A percentile compares a stretch with the other conserved stretches of the same genome.
Evolutionary conservation across 2,888 invertebrate species (phyloP).

Genomic region (Folsomia manolachei): DNA sequence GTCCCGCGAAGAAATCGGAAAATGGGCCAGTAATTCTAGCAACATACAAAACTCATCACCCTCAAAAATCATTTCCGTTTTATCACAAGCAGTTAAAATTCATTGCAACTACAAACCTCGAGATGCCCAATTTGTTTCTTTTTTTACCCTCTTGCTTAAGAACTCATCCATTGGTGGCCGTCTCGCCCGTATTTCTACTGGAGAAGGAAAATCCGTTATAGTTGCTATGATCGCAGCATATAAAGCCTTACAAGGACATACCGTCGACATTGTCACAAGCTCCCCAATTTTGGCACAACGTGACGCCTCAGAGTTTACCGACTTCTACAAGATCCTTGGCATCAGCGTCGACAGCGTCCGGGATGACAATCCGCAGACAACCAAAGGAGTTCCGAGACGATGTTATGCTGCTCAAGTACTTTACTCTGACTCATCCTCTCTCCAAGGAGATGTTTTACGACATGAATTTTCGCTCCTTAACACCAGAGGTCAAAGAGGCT

Average conservation of each 20-base stretch:
- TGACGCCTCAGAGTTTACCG: background rate
- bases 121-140: background rate
- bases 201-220: conserved; percentile 8
- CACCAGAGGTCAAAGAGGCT: background rate
- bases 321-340: background rate
- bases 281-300: background rate
- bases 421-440: background rate
- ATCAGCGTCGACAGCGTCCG: background rate
- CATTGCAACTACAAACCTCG: no score
- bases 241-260: background rate
- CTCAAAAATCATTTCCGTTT: background rate
- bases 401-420: background rate
- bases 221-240: conserved; percentile 9
- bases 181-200: background rate
- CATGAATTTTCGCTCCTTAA: background rate
- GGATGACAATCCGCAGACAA: background rate
- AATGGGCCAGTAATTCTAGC: background rate
- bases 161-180: background rate
- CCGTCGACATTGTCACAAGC: conserved; percentile 1
- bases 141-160: background rate
- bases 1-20: background rate
- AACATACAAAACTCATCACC: no score
- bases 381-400: background rate
- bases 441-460: background rate
- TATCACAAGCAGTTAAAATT: background rate